These are phyloP conservation scores for Drosophila ercepeae DNA, from an alignment of 1,140 invertebrate genomes.

Conservation along the genomic window DNA sequence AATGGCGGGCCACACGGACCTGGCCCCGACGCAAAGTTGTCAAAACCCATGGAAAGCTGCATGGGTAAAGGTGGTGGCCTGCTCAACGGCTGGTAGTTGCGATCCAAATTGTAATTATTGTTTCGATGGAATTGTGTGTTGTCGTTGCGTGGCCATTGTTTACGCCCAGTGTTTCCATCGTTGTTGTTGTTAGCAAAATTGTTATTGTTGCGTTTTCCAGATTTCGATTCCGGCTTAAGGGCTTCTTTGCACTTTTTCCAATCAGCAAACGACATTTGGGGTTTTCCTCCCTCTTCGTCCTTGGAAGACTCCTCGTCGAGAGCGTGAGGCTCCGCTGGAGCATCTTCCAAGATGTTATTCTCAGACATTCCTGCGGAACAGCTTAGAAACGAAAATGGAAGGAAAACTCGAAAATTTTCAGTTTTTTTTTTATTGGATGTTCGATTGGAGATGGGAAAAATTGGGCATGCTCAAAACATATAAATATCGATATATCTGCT, in stretches of 20 bases:
- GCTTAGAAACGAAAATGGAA: no score
- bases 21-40: conserved; percentile 51
- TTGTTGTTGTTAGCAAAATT: conserved; percentile 31
- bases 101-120: conserved; percentile 15
- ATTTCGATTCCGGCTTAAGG: conserved; percentile 33
- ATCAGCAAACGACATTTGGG: conserved; percentile 69
- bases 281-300: conserved; percentile 9
- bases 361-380: conserved; percentile 24
- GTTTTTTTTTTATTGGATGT: neutral
- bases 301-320: neutral
- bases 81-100: conserved; percentile 35
- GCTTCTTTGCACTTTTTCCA: conserved; percentile 71
- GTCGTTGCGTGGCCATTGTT: conserved; percentile 24
- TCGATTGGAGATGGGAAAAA: conserved; percentile 1
- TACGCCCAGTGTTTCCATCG: conserved; percentile 20
- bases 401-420: neutral
- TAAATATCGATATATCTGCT: neutral
- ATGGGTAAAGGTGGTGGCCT: conserved; percentile 63
- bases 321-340: neutral
- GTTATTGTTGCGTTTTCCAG: conserved; percentile 16
- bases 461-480: neutral
- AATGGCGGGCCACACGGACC: conserved; percentile 31
- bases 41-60: conserved; percentile 49
- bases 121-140: conserved; percentile 9
- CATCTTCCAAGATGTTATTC: conserved; percentile 6